Conservation (phyloP, 2,113 vertebrate species). For the Phaethon lepturus region DNA sequence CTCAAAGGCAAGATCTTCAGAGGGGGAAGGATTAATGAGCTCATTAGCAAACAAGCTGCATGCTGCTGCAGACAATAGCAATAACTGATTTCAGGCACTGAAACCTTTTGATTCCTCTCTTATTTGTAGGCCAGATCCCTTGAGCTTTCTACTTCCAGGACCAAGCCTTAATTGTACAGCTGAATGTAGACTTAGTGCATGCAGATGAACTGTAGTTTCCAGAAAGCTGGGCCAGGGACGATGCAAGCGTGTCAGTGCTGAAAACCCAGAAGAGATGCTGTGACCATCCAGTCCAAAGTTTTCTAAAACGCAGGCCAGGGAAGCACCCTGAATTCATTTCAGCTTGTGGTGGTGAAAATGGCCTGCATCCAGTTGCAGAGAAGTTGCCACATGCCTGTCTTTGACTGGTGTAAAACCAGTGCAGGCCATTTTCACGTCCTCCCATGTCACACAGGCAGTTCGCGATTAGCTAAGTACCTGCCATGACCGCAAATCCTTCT, state of each 20-base stretch:
- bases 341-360: fast-evolving
- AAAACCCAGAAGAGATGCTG: not conserved
- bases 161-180: not conserved
- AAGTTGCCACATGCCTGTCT: not conserved
- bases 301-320: not conserved
- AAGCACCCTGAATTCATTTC: not conserved
- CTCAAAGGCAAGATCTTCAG: constrained; percentile 13
- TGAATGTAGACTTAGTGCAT: not conserved
- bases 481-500: fast-evolving
- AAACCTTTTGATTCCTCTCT: not conserved
- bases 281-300: not conserved
- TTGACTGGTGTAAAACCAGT: not conserved
- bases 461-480: not conserved
- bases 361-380: not conserved
- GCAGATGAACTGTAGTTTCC: not conserved
- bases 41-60: not conserved
- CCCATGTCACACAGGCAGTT: not conserved
- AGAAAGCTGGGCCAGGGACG: not conserved
- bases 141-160: not conserved
- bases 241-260: not conserved
- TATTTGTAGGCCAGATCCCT: not conserved
- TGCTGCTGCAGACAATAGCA: not conserved
- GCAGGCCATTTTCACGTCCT: fast-evolving
- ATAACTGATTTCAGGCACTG: not conserved
- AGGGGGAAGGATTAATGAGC: not conserved